These are phyloP conservation scores for Ochotona princeps DNA, from an alignment of 2,113 vertebrate genomes.

Conservation along the genomic window DNA sequence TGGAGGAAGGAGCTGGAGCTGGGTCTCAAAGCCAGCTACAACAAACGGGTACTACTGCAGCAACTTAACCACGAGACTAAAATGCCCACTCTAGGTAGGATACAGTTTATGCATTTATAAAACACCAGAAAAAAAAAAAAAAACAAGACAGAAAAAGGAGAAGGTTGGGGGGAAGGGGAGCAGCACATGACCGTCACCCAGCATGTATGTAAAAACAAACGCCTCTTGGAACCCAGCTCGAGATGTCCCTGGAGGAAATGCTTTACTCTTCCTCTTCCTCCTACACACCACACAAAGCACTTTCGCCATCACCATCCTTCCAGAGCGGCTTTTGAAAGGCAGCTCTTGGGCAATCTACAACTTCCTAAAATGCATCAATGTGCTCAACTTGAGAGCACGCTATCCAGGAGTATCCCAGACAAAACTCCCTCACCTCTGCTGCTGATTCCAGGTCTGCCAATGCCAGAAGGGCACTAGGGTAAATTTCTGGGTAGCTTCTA, in stretches of 20 bases:
- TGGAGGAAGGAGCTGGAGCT: no score
- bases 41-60: no score
- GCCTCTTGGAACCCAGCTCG: background rate
- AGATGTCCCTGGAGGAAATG: background rate
- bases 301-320: constrained; percentile 58
- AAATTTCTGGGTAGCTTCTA: background rate
- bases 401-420: background rate
- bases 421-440: background rate
- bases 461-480: background rate
- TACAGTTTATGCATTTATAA: constrained; percentile 32
- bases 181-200: background rate
- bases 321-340: constrained; percentile 69
- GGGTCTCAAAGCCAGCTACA: no score
- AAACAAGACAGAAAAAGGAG: constrained; percentile 40
- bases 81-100: no score
- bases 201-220: background rate
- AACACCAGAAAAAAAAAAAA: background rate
- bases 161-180: background rate
- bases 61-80: no score
- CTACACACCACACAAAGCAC: background rate
- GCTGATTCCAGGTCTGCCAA: background rate
- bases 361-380: constrained; percentile 63
- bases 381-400: background rate
- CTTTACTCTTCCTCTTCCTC: constrained; percentile 65
- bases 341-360: constrained; percentile 67